Conservation (phyloP, 2,888 invertebrate genomes). For the Macrophya alboannulata region DNA sequence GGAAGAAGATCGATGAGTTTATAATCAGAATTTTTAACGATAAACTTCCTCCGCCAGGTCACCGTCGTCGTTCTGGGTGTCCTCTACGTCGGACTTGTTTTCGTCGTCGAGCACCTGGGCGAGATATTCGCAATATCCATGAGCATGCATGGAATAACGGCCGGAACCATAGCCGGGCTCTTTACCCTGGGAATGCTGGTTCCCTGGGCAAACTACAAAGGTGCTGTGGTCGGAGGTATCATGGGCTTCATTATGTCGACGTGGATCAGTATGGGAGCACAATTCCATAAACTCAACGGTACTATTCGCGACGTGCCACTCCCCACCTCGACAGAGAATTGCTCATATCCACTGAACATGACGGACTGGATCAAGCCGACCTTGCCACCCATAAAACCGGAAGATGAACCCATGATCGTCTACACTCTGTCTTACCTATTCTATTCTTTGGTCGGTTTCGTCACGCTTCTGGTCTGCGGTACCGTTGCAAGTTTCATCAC, state of each 20-base stretch:
- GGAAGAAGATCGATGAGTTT: not conserved
- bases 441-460: constrained; percentile 85
- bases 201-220: constrained; percentile 85
- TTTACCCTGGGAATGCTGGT: constrained; percentile 87
- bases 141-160: constrained; percentile 84
- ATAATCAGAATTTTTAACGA: not conserved
- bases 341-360: constrained; percentile 67
- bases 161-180: constrained; percentile 86
- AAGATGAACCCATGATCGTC: constrained; percentile 80
- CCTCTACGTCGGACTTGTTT: constrained; percentile 82
- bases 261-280: constrained; percentile 72
- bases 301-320: constrained; percentile 64
- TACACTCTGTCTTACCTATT: constrained; percentile 87
- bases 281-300: constrained; percentile 68
- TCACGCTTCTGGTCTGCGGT: constrained; percentile 83
- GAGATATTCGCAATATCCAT: constrained; percentile 86
- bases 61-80: constrained; percentile 82
- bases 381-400: constrained; percentile 44
- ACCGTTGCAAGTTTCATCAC: constrained; percentile 85
- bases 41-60: constrained; percentile 72
- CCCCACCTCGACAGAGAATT: constrained; percentile 67
- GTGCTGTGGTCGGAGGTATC: constrained; percentile 81
- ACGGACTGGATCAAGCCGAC: constrained; percentile 58
- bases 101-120: constrained; percentile 85
- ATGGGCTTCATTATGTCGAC: constrained; percentile 68